A percentile compares a stretch with the other conserved stretches of the same genome.
Conservation (phyloP, 2,797 vertebrate species). For the Brachyalestes nurse region DNA sequence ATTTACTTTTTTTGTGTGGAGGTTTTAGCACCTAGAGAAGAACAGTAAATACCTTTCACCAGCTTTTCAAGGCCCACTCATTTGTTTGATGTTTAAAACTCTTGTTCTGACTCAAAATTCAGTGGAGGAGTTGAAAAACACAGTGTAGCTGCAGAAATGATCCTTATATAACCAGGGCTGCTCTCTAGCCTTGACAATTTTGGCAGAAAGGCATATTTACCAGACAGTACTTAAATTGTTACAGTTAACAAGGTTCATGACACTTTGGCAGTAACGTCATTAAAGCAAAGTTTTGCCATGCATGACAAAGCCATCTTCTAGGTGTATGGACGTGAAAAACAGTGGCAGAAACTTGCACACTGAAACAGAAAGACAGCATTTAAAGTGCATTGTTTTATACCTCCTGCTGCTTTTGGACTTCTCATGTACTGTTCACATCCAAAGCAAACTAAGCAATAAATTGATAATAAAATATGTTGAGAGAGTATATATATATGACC, state of each 20-base stretch:
- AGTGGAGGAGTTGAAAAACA: background rate
- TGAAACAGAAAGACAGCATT: background rate
- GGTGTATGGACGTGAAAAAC: background rate
- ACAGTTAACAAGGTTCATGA: background rate
- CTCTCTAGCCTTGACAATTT: background rate
- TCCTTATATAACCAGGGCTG: background rate
- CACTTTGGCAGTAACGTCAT: background rate
- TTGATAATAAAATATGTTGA: no score
- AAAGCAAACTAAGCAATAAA: no score
- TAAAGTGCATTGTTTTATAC: no score
- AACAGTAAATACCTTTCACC: background rate
- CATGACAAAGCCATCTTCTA: background rate
- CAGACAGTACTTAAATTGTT: background rate
- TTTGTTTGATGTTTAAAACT: constrained; percentile 12
- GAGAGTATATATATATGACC: no score
- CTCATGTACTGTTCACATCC: no score
- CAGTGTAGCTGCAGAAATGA: background rate
- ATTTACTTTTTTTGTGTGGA: background rate
- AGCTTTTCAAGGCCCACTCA: constrained; percentile 1
- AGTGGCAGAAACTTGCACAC: background rate
- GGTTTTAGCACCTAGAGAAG: background rate
- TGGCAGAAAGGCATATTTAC: background rate
- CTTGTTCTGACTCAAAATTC: background rate
- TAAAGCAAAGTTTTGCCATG: background rate
- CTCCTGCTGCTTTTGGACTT: no score